Conservation (phyloP, 2,888 invertebrate genomes). For the Philereme transversata region DNA sequence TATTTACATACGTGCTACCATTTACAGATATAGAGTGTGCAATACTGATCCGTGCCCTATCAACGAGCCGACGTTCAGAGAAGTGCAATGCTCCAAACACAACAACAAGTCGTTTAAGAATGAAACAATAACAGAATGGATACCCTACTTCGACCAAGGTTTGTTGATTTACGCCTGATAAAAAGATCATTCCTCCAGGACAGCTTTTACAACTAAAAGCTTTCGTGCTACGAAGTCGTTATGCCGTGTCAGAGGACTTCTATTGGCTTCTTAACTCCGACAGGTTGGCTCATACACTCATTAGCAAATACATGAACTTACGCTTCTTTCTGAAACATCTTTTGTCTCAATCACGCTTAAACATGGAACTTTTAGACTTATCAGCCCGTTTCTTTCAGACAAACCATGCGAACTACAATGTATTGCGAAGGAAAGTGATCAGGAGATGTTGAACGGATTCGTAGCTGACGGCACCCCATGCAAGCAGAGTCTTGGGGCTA, state of each 20-base stretch:
- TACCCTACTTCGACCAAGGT: constrained; percentile 90
- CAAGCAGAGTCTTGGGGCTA: constrained; percentile 87
- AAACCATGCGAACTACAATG: constrained; percentile 93
- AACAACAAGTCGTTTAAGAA: constrained; percentile 88
- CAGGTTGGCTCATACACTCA: no score
- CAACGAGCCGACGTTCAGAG: constrained; percentile 88
- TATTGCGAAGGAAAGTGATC: constrained; percentile 88
- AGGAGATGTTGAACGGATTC: constrained; percentile 88
- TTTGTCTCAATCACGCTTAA: no score
- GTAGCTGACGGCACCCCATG: constrained; percentile 95
- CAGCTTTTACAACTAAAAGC: no score
- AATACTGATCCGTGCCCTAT: constrained; percentile 90
- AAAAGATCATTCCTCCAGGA: not conserved
- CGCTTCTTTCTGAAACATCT: no score
- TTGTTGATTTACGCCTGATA: constrained; percentile 9
- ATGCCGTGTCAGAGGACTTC: no score
- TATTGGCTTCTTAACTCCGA: no score
- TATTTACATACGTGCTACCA: constrained; percentile 25
- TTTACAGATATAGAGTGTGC: constrained; percentile 89
- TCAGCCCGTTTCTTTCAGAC: constrained; percentile 66
- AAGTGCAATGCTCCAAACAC: constrained; percentile 89
- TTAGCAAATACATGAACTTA: no score
- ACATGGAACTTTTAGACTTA: no score
- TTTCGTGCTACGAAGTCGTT: no score
- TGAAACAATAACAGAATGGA: constrained; percentile 87